Percentiles rank a stretch among this genome's conserved stretches.
Conservation (phyloP, 2,888 invertebrate species). For the Synergus gifuensis region DNA sequence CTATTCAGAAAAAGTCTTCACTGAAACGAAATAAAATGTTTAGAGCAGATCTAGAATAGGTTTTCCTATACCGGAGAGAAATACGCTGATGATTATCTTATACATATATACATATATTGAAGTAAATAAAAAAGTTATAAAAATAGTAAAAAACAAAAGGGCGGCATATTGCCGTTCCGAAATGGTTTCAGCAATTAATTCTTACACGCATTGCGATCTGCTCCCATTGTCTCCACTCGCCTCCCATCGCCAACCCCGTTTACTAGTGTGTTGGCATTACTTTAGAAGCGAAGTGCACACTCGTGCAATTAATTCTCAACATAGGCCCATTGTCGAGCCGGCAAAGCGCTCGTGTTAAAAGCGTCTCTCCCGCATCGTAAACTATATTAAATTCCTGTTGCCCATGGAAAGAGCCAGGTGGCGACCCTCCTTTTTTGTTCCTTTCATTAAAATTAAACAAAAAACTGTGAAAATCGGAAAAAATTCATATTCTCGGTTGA, state of each 20-base stretch:
- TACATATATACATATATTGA: no score
- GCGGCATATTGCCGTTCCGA: slow-evolving; percentile 1
- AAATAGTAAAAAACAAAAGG: background rate
- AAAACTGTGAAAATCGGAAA: background rate
- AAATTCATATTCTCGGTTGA: background rate
- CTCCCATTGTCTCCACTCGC: slow-evolving; percentile 10
- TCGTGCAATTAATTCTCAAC: slow-evolving; percentile 33
- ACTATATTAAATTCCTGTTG: slow-evolving; percentile 62
- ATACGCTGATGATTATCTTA: no score
- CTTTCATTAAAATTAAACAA: background rate
- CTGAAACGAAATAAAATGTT: background rate
- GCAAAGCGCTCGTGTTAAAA: slow-evolving; percentile 35
- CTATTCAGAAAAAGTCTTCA: background rate
- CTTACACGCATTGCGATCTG: slow-evolving; percentile 28
- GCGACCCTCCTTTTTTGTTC: background rate
- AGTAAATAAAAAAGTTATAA: background rate
- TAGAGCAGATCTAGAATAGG: no score
- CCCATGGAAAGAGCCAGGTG: slow-evolving; percentile 45
- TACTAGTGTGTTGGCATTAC: slow-evolving; percentile 27
- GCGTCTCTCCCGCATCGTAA: slow-evolving; percentile 59
- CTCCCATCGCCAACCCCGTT: slow-evolving; percentile 5
- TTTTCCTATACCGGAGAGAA: background rate
- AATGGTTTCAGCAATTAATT: slow-evolving; percentile 22
- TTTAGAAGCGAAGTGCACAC: slow-evolving; percentile 28
- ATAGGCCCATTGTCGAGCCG: slow-evolving; percentile 26